Base-by-base conservation (phyloP, 92 coral and sea anemone genomes). In the Metridium senile region DNA sequence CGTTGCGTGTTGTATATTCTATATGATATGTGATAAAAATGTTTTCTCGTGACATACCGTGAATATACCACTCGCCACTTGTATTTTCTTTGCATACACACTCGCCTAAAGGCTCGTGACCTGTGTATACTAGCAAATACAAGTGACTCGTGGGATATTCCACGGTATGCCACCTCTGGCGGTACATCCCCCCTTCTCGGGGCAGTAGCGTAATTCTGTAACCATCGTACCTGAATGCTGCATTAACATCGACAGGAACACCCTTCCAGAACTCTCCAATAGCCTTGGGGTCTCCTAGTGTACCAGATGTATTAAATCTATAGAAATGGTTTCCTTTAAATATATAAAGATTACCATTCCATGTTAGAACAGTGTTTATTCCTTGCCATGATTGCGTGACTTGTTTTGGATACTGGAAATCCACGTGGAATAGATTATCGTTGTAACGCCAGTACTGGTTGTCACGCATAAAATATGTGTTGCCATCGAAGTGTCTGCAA, bases 211-310 rank as follows among this genome's bases (percentile, higher is more conserved):
- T n/a, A n/a, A n/a, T n/a, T n/a, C n/a, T n/a, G n/a, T n/a, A n/a
- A n/a, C n/a, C n/a, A n/a, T n/a, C n/a, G n/a, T 76, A 93, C 98
- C 98, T 93, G 74, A 93, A 90, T 11, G 77, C 97, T 47, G 97
- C 97, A 62, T 88, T 89, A 10, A 93, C 58, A 19, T 83, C 58
- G 35, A 83, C 51, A 20, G 98, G 98, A 32, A 93, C 72, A 4
- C 91, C 89, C 27, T 85, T 84, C 89, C 93, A 84, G 33, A 73
- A 76, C 25, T 74, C 78, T 19, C 71, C 84, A 34, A 84, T 84
- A 20, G 66, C 65, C 65, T 76, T 77, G 9, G 97, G 93, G 76
- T 84, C 85, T 52, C 93, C 97, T 28, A 57, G 84, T 28, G 61
- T 57, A 8, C 71, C 83, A 28, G 89, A 56, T 34, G 84, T 89